Percentiles rank a stretch among this genome's conserved stretches.
Evolutionary conservation across 2,797 vertebrate species (phyloP).

Genomic region (Taeniopygia guttata): DNA sequence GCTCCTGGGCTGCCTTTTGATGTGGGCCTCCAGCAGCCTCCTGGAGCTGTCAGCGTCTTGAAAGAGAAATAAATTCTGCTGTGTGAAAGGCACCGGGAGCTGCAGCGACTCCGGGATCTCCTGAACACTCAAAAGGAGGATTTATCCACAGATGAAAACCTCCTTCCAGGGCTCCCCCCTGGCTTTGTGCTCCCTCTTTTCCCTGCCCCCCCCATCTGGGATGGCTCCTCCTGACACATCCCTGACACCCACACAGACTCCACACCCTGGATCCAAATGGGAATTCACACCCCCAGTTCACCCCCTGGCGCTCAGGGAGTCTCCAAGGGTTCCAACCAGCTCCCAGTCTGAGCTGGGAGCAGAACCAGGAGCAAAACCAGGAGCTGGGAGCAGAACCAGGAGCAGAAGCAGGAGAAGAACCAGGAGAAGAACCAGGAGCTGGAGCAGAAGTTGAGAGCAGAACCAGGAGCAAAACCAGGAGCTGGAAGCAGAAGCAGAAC

Average conservation of each 20-base stretch:
- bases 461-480: no score
- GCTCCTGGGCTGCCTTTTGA: constrained; percentile 12
- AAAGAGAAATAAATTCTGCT: neutral
- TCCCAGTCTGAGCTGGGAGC: neutral
- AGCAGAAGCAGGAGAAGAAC: no score
- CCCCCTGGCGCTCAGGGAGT: neutral
- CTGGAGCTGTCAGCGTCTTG: neutral
- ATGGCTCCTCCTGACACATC: neutral
- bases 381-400: no score
- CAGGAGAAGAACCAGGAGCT: no score
- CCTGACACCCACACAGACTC: no score
- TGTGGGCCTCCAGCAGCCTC: constrained; percentile 10
- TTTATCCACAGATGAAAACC: neutral
- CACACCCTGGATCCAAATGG: fast-evolving
- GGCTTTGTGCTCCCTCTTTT: neutral
- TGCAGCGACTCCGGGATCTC: neutral
- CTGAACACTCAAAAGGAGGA: neutral
- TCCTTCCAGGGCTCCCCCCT: neutral
- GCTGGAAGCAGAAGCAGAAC: no score
- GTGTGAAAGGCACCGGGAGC: neutral
- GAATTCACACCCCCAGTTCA: neutral
- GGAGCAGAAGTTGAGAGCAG: no score
- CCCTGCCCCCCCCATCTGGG: neutral
- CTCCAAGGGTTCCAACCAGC: neutral
- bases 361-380: no score